Conservation (phyloP, 2,797 vertebrate species). For the Sebastes vulpes region DNA sequence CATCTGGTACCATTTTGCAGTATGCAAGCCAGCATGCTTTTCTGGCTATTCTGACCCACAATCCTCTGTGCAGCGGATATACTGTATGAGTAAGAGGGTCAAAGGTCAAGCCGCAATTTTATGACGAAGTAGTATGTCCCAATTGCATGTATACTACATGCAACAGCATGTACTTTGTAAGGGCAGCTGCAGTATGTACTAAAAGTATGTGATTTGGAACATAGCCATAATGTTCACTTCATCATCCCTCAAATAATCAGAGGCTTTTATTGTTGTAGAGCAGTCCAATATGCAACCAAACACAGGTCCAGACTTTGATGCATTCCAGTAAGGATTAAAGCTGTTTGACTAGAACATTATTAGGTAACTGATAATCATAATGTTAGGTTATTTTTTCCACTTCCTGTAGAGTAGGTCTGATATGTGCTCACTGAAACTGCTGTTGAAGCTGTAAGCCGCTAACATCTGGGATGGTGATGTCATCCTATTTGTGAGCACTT, state of each 20-base stretch:
- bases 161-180: no score
- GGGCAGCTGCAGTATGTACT: neutral
- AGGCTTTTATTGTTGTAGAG: neutral
- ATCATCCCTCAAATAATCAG: neutral
- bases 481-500: neutral
- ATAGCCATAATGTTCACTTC: neutral
- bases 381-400: constrained; percentile 6
- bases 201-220: no score
- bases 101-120: no score
- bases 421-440: neutral
- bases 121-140: no score
- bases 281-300: neutral
- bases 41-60: no score
- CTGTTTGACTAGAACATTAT: constrained; percentile 1
- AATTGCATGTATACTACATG: no score
- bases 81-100: no score
- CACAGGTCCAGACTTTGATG: neutral
- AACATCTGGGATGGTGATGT: neutral
- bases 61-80: no score
- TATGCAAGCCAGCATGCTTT: no score
- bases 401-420: neutral
- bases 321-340: neutral
- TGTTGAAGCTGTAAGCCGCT: neutral
- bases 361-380: constrained; percentile 9
- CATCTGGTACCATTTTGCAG: no score